Evolutionary conservation across 2,797 vertebrate genomes (phyloP).

Genomic region (Peromyscus nudipes): DNA sequence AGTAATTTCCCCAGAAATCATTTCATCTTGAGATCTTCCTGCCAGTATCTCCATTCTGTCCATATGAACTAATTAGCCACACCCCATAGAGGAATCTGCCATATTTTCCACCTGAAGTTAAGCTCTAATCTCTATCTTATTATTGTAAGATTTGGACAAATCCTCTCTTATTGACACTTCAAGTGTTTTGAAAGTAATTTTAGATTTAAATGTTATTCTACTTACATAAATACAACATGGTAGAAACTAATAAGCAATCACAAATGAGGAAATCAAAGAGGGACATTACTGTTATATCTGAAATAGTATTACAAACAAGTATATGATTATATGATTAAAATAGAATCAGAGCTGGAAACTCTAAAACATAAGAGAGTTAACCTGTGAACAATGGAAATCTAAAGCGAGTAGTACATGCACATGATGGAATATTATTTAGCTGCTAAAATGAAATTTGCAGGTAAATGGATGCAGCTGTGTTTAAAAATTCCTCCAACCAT

Average conservation of each 20-base stretch:
- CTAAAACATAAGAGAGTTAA: too few relatives aligned
- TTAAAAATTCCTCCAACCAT: neutral
- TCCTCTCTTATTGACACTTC: neutral
- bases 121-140: neutral
- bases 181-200: constrained; percentile 19
- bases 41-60: neutral
- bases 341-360: too few relatives aligned
- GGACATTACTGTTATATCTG: neutral
- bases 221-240: neutral
- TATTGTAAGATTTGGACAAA: neutral
- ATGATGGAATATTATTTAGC: too few relatives aligned
- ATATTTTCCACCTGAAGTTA: neutral
- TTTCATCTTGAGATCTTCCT: neutral
- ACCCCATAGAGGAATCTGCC: neutral
- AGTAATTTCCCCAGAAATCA: neutral
- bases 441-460: too few relatives aligned
- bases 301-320: too few relatives aligned
- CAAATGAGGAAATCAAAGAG: neutral
- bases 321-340: too few relatives aligned
- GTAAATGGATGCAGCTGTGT: neutral
- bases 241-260: neutral
- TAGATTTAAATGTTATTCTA: constrained; percentile 10
- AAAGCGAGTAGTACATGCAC: too few relatives aligned
- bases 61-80: neutral
- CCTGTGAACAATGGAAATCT: too few relatives aligned